phyloP scores from a whole-genome alignment of 2,888 invertebrate species.

The Rugalucina vietnamica region DNA sequence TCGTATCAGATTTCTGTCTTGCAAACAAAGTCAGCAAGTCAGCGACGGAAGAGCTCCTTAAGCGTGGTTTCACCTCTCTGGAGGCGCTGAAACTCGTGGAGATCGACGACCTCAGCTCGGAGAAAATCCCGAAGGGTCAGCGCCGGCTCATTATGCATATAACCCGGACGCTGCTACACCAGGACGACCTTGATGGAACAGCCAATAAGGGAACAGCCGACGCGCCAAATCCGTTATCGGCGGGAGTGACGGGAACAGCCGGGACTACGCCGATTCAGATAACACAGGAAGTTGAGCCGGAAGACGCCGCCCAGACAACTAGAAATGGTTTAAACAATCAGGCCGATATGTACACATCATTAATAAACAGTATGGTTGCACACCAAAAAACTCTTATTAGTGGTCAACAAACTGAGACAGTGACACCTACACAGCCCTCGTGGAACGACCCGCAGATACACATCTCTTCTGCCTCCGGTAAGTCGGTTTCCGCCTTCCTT shows the following conservation, averaged over 20 bases:
- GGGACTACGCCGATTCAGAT: no score
- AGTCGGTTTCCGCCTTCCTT: background rate
- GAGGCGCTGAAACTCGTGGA: slow-evolving; percentile 15
- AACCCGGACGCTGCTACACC: background rate
- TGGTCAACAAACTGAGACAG: background rate
- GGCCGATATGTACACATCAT: no score
- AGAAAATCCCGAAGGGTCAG: slow-evolving; percentile 14
- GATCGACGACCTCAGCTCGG: background rate
- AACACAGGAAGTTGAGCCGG: no score
- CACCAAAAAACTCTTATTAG: no score
- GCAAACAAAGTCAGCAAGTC: slow-evolving; percentile 8
- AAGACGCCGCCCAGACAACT: no score
- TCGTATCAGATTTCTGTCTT: background rate
- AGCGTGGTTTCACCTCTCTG: background rate
- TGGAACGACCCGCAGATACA: slow-evolving; percentile 17
- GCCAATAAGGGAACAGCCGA: no score
- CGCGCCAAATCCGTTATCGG: no score
- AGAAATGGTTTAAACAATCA: no score
- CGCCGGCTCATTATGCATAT: background rate
- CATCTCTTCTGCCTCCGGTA: background rate
- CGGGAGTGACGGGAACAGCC: no score
- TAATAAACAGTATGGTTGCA: no score
- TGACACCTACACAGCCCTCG: background rate
- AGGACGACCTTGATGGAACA: background rate
- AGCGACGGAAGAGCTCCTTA: background rate